phyloP scores from a whole-genome alignment of 2,797 vertebrate species.

The Anguilla marmorata region DNA sequence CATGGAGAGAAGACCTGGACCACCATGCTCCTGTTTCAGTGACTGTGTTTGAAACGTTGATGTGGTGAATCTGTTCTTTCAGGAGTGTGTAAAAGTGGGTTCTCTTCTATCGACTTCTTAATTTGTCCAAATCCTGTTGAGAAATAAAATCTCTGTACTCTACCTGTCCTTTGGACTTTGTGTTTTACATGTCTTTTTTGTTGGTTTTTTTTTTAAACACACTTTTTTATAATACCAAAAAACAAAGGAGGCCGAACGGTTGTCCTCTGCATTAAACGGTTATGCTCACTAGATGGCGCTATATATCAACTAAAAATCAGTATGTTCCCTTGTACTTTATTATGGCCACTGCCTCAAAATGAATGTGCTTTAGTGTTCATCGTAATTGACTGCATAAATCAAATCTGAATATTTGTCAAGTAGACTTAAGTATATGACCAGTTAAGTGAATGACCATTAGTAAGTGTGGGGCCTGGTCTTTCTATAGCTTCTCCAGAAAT shows the following conservation, averaged over 20 bases:
- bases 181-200: neutral
- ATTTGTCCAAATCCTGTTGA: slow-evolving; percentile 56
- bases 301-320: neutral
- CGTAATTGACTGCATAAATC: neutral
- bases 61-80: slow-evolving; percentile 70
- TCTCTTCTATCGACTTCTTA: slow-evolving; percentile 58
- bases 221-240: neutral
- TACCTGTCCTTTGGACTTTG: neutral
- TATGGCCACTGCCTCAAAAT: neutral
- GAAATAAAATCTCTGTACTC: slow-evolving; percentile 61
- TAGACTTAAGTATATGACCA: neutral
- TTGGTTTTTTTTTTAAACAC: neutral
- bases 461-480: neutral
- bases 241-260: neutral
- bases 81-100: slow-evolving; percentile 62
- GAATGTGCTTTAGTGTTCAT: neutral
- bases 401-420: neutral
- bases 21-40: slow-evolving; percentile 54
- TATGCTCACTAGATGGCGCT: slow-evolving; percentile 35
- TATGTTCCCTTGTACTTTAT: neutral
- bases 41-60: slow-evolving; percentile 66
- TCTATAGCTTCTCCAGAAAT: neutral
- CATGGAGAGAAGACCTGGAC: slow-evolving; percentile 33
- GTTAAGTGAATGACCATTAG: neutral
- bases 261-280: neutral